Evolutionary conservation across 2,113 vertebrate genomes (phyloP), one percentile per base, ranked within the genome.

Genomic region (Grantiella picta): DNA sequence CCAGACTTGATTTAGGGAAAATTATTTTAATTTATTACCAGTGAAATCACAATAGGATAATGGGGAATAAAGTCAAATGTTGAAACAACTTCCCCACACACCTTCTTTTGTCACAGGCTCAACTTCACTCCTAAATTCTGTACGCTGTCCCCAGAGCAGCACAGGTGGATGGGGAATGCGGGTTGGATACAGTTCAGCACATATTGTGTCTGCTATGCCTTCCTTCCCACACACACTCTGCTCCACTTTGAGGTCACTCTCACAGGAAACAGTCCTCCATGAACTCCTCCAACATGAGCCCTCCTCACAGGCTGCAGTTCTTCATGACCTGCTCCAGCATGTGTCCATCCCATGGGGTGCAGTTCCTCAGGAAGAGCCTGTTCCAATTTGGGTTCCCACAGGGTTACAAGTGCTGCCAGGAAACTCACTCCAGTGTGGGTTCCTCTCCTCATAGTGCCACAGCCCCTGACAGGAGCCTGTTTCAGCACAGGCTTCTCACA

Each of bases 81-180:
- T 76, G 33, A 50, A 60, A 52, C 1, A 57, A 1, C 5, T 68
- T 77, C 5, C 6, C 5, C 4, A 6, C 5, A 8, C 4, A 8
- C 3, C 4, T 49, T 28, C 12, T 15, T 73, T 73, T 25, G 36
- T 54, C 15, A 21, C 1, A 11, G 53, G 24, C 13, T 83, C 27
- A 63, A 22, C 24, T 49, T 83, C 10, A 29, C 3, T 60, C 21
- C 4, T 7, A 36, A 47, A 27, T 65, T 70, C 35, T 73, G 5
- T 49, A 5, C 0, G 1, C 47, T 31, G 20, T 38, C 7, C 8
- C 5, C 10, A 11, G 2, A 42, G 24, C 8, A 10, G 15, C 3
- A 10, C 11, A 53, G 4, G 9, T 10, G 21, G 6, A 36, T 10
- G 9, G 7, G 10, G 15, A 63, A 42, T 11, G 9, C 8, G 4